Conservation (phyloP, 2,113 vertebrate species). For the Coptodon rendalli region DNA sequence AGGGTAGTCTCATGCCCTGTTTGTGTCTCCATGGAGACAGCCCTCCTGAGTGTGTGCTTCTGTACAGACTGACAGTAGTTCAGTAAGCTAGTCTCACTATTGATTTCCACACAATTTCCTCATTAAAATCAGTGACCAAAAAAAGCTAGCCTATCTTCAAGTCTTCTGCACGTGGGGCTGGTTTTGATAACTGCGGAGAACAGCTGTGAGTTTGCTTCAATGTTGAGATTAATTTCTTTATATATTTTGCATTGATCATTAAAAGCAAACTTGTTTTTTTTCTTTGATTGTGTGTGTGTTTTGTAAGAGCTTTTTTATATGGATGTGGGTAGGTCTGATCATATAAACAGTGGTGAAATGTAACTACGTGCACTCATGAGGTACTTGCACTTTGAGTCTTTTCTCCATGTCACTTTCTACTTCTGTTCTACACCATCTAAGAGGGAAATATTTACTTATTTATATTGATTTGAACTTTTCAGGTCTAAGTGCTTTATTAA, state of each 20-base stretch:
- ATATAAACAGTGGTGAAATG: background rate
- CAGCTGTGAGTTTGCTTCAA: background rate
- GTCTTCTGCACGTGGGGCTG: background rate
- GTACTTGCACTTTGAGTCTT: background rate
- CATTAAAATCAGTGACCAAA: background rate
- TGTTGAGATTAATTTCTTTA: background rate
- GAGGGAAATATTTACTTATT: background rate
- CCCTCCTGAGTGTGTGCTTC: conserved; percentile 34
- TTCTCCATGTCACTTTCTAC: background rate
- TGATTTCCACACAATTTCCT: conserved; percentile 36
- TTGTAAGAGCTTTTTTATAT: background rate
- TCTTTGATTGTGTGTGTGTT: background rate
- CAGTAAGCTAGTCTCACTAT: conserved; percentile 17
- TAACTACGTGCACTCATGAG: background rate
- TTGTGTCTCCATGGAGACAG: conserved; percentile 68
- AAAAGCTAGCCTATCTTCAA: background rate
- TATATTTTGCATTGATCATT: background rate
- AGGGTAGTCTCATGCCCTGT: conserved; percentile 45
- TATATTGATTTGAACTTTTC: background rate
- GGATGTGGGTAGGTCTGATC: background rate
- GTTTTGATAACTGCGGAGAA: background rate
- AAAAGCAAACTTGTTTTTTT: background rate
- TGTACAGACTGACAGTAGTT: conserved; percentile 42
- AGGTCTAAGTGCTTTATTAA: background rate
- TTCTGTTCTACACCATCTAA: background rate